A percentile compares a stretch with the other conserved stretches of the same genome.
phyloP scores from a whole-genome alignment of 2,113 vertebrate species.

The Aspidoscelis tigris region DNA sequence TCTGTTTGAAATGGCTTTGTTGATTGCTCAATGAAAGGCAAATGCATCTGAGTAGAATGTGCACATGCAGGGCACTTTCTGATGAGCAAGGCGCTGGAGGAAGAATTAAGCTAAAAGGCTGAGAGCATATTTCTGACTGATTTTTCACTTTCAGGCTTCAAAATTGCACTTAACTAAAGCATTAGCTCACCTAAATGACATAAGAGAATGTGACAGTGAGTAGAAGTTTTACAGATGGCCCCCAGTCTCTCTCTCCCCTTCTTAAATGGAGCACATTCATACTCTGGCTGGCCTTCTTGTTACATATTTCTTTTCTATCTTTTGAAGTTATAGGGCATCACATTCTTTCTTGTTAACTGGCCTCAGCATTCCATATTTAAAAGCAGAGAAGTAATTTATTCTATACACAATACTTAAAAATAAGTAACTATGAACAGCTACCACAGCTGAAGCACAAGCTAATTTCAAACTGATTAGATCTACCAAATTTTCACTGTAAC shows the following conservation, averaged over 20 bases:
- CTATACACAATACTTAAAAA: not conserved
- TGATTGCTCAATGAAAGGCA: conserved; percentile 18
- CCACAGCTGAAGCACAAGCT: not conserved
- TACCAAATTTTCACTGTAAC: too few relatives aligned
- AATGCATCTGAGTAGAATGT: conserved; percentile 33
- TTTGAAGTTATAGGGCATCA: not conserved
- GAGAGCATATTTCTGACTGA: not conserved
- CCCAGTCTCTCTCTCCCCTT: not conserved
- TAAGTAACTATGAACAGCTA: not conserved
- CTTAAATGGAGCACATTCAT: rapidly evolving
- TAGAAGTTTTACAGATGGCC: rapidly evolving
- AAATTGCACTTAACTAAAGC: not conserved
- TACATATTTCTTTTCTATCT: not conserved
- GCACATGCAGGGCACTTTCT: not conserved
- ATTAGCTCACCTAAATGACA: rapidly evolving
- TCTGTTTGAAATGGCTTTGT: conserved; percentile 35
- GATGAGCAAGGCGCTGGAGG: not conserved
- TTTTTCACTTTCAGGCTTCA: conserved; percentile 7
- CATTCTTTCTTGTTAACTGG: not conserved
- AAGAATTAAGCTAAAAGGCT: not conserved
- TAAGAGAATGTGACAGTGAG: not conserved
- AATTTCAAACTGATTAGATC: too few relatives aligned
- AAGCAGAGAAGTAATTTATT: not conserved
- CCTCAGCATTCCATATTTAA: not conserved
- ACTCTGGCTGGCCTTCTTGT: not conserved